These are phyloP conservation scores for Onthophagus sagittarius DNA, from an alignment of 2,888 invertebrate species.

Conservation along the genomic window DNA sequence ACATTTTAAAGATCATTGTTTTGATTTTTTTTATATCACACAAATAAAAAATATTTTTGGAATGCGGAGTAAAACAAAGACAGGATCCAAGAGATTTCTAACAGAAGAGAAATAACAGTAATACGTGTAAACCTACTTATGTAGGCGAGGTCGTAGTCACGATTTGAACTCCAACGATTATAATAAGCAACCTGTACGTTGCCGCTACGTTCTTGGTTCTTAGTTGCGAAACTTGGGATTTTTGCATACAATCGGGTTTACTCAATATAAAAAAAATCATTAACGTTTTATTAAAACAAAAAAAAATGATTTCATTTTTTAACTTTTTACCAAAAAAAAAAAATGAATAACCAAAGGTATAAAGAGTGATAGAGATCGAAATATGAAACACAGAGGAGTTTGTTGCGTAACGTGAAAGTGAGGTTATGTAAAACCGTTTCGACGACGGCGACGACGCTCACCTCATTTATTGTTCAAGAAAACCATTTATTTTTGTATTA, in stretches of 20 bases:
- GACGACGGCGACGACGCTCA: neutral
- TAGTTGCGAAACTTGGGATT: neutral
- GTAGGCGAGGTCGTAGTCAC: slow-evolving; percentile 25
- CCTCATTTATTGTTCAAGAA: neutral
- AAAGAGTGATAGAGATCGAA: neutral
- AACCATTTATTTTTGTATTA: neutral
- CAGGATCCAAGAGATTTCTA: neutral
- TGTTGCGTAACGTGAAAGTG: neutral
- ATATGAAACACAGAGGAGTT: neutral
- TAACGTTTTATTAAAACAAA: too few relatives aligned
- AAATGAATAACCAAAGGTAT: neutral
- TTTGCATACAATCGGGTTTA: neutral
- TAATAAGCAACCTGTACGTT: slow-evolving; percentile 19
- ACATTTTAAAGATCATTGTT: too few relatives aligned
- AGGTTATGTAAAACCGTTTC: neutral
- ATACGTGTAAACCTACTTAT: slow-evolving; percentile 23
- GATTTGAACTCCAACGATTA: slow-evolving; percentile 25
- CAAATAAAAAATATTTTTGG: neutral
- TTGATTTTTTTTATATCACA: too few relatives aligned
- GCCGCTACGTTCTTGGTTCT: neutral
- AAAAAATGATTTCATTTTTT: neutral
- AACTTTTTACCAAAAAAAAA: neutral
- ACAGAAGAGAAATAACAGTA: slow-evolving; percentile 23
- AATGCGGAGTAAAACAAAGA: neutral
- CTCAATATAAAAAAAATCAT: too few relatives aligned